Base-by-base conservation (phyloP, 1,140 invertebrate genomes). In the Planococcus citri region DNA sequence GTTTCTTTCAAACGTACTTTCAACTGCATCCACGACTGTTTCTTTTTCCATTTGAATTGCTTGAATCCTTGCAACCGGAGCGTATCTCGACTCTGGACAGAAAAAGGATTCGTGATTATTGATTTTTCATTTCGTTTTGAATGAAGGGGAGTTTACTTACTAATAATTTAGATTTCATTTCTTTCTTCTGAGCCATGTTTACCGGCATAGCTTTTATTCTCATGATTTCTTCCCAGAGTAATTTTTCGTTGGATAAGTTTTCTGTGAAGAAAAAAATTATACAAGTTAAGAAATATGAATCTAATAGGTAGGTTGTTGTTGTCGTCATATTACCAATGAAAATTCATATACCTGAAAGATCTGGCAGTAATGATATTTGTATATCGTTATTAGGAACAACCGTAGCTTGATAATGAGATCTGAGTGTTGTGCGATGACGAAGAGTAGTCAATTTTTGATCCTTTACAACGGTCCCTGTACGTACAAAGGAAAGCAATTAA, bases 201-300 rank as follows among this genome's bases (percentile, higher is more conserved):
- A 91, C 83, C 1, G 90, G 89, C 84, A 90, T 86, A 0, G 87
- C 83, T 76, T 91, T 91, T 29, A 92, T 90, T 75, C 88, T 85
- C 85, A 89, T 89, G 38, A 92, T 89, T 79, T 91, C 88, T 75
- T 91, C 87, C 89, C 89, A 91, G 9, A 88, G 89, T 10, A 87
- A 83, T 76, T 90, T 87, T 77, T 92, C 90, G 73, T 91, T 90
- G 6, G 88, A 88, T 58, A 89, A 79, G 78, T 88, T 88, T 77
- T 90, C 87, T 83, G 74, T 0, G 78, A 75, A 61, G n/a, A n/a
- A n/a, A n/a, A n/a, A n/a, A n/a, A n/a, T n/a, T n/a, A n/a, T n/a
- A n/a, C n/a, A n/a, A 9, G 41, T 57, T 69, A 21, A 14, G 27
- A n/a, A 71, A 69, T 41, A 33, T 58, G 14, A 21, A 3, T 71